Evolutionary conservation across 2,113 vertebrate species (phyloP), one percentile per base, ranked within the genome.

Genomic region (Mungos mungo): DNA sequence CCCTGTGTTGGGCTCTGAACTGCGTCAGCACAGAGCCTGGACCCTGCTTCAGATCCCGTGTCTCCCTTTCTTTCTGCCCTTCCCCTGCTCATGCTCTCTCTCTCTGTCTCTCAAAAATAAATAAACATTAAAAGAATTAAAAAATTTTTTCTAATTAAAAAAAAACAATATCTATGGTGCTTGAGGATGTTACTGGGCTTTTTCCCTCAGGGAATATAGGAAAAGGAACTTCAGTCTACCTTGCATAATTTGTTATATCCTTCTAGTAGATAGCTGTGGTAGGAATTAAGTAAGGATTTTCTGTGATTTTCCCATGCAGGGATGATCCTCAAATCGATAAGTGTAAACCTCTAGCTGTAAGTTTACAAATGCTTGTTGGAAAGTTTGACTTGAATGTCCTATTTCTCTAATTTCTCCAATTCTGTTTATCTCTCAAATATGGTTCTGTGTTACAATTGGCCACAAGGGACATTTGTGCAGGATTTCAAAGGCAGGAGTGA

Each of bases 221-320:
- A 84, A 93, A 93, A 69, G 6, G 10, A 19, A 76, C 23, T 77
- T 89, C 27, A 57, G 60, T 84, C 60, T 96, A 72, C 33, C 27
- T 84, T 84, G 33, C 91, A 25, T 63, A 90, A 85, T 96, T 89
- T 71, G 69, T 79, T 79, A 18, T 38, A 84, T 41, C 41, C 12
- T 35, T 92, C 35, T 74, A 95, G 81, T 72, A 72, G 41, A 66
- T 25, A 83, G 41, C 47, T 83, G 69, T 79, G 15, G 79, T 77
- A 90, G 38, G 85, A 74, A 94, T 91, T 96, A 87, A 33, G 80
- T 86, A 85, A 81, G 88, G n/a, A 31, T 85, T 90, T 89, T 93
- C 21, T 71, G 35, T 91, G 45, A 57, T 50, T 87, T 33, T 7
- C 31, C 31, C 54, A 81, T 38, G 31, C 33, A 90, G 54, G 35